A percentile compares a stretch with the other conserved stretches of the same genome.
phyloP scores from a whole-genome alignment of 2,113 vertebrate genomes.

The Otolemur garnettii region DNA sequence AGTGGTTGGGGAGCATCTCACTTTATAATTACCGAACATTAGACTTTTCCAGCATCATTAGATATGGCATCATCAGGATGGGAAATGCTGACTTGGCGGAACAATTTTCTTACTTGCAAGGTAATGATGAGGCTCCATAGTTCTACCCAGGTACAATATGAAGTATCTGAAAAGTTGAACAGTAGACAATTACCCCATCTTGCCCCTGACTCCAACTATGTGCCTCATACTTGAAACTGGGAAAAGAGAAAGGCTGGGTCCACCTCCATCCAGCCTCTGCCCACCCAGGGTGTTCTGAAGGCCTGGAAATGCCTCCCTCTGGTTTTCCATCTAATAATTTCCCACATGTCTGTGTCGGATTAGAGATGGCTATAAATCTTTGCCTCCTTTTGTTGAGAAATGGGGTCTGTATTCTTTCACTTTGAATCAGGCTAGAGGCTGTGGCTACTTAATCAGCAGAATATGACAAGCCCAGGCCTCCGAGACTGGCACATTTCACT shows the following conservation, averaged over 20 bases:
- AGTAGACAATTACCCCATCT: not conserved
- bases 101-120: not conserved
- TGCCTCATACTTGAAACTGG: not conserved
- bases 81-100: not conserved
- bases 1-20: not conserved
- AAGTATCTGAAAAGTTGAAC: not conserved
- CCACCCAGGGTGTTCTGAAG: not conserved
- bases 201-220: fast-evolving
- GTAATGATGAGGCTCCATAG: not conserved
- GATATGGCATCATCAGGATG: not conserved
- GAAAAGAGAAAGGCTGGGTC: not conserved
- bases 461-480: not conserved
- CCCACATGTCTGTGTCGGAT: not conserved
- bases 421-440: not conserved
- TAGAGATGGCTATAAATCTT: not conserved
- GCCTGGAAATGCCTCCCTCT: not conserved
- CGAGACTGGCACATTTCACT: not conserved
- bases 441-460: not conserved
- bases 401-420: not conserved
- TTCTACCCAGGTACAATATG: not conserved
- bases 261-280: not conserved
- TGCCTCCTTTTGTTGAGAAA: not conserved
- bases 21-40: not conserved
- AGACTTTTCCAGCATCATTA: not conserved
- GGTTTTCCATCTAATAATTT: not conserved